phyloP scores from a whole-genome alignment of 2,888 invertebrate species.

The Gerosis bhagava region DNA sequence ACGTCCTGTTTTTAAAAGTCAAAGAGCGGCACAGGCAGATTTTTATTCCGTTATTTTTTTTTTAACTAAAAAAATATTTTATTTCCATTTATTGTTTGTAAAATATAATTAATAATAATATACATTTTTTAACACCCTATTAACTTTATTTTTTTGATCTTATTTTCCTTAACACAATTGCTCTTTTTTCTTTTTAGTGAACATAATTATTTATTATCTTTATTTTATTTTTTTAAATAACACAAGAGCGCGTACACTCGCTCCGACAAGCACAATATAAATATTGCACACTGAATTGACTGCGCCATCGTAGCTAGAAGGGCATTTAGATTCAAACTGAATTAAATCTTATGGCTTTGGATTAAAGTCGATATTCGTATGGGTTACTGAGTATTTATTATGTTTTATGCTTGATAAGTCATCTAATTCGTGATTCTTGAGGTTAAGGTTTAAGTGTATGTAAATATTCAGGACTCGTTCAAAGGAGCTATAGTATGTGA shows the following conservation, averaged over 20 bases:
- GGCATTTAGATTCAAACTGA: background rate
- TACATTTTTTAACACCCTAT: too few species aligned
- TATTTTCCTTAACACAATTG: background rate
- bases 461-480: slow-evolving; percentile 1
- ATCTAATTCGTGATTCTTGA: slow-evolving; percentile 10
- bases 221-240: background rate
- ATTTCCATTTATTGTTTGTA: too few species aligned
- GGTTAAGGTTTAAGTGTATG: slow-evolving; percentile 10
- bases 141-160: too few species aligned
- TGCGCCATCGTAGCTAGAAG: slow-evolving; percentile 12
- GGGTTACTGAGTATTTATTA: background rate
- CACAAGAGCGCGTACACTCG: slow-evolving; percentile 14
- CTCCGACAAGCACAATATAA: slow-evolving; percentile 12
- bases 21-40: too few species aligned
- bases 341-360: background rate
- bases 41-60: too few species aligned
- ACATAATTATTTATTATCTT: background rate
- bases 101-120: too few species aligned
- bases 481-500: too few species aligned
- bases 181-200: background rate
- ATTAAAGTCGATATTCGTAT: background rate
- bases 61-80: too few species aligned
- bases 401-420: slow-evolving; percentile 3
- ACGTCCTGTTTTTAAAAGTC: too few species aligned
- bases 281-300: slow-evolving; percentile 17